A percentile compares a stretch with the other conserved stretches of the same genome.
Evolutionary conservation across 2,113 vertebrate genomes (phyloP).

Genomic region (Trachemys scripta): DNA sequence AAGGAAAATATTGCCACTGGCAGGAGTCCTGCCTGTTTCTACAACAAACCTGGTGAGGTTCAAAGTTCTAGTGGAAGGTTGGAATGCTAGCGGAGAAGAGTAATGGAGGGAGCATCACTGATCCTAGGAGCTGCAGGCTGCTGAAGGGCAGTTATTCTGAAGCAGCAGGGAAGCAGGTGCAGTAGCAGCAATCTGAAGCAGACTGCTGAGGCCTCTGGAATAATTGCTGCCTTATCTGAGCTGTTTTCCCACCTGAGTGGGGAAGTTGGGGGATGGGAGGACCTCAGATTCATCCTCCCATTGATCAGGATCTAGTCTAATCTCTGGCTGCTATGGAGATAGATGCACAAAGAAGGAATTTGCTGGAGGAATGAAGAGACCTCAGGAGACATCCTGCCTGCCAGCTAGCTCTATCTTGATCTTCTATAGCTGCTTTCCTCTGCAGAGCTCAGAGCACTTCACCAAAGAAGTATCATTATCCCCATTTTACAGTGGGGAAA

Average conservation of each 20-base stretch:
- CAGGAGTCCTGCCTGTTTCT: not conserved
- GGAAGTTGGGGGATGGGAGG: not conserved
- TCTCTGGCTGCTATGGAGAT: not conserved
- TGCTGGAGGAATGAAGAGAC: not conserved
- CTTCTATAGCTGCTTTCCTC: not conserved
- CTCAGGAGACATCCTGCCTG: not conserved
- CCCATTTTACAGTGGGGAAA: not conserved
- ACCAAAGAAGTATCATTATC: fast-evolving
- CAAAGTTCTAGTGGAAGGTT: not conserved
- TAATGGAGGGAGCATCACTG: not conserved
- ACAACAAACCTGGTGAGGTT: not conserved
- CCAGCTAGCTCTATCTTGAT: not conserved
- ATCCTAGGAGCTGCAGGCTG: not conserved
- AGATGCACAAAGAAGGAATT: not conserved
- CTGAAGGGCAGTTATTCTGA: not conserved
- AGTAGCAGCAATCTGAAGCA: not conserved
- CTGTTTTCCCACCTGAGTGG: not conserved
- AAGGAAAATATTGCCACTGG: not conserved
- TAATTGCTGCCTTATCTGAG: not conserved
- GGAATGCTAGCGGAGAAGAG: not conserved
- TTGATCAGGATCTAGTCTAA: not conserved
- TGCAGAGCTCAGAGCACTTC: not conserved
- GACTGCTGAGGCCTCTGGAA: not conserved
- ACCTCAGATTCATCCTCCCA: not conserved
- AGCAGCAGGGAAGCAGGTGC: not conserved